Evolutionary conservation across 2,797 vertebrate genomes (phyloP).

Genomic region (Nannoperca obscura): DNA sequence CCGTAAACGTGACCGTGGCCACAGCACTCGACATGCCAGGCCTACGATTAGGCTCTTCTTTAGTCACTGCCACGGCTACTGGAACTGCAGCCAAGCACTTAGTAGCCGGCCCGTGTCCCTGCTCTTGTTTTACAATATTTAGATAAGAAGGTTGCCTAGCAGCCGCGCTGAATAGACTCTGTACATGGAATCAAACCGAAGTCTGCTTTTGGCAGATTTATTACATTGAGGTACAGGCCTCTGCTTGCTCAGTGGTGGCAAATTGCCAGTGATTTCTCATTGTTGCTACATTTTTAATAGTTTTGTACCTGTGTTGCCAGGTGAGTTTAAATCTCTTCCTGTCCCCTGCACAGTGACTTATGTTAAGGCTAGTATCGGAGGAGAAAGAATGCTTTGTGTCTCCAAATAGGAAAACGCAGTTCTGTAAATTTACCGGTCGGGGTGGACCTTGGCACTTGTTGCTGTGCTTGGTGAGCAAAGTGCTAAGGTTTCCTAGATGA

Average conservation of each 20-base stretch:
- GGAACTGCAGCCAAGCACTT: conserved; percentile 61
- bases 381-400: conserved; percentile 65
- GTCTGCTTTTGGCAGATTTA: conserved; percentile 50
- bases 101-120: conserved; percentile 45
- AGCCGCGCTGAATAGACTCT: conserved; percentile 72
- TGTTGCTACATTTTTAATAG: conserved; percentile 20
- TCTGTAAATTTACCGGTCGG: conserved; percentile 68
- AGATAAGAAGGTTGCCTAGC: conserved; percentile 81
- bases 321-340: conserved; percentile 21
- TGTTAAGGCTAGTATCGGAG: conserved; percentile 62
- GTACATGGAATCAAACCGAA: conserved; percentile 69
- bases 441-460: conserved; percentile 72
- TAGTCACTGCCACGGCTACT: conserved; percentile 59
- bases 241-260: conserved; percentile 43
- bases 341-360: conserved; percentile 21
- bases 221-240: conserved; percentile 53
- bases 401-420: conserved; percentile 65
- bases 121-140: conserved; percentile 82
- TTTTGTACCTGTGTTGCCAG: conserved; percentile 28
- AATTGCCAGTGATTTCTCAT: conserved; percentile 15
- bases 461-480: conserved; percentile 54
- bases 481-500: conserved; percentile 76
- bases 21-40: conserved; percentile 27
- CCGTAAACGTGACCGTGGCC: conserved; percentile 23
- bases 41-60: conserved; percentile 49